Percentiles rank a stretch among this genome's conserved stretches.
Evolutionary conservation across 2,113 vertebrate genomes (phyloP).

Genomic region (Vanacampus margaritifer): DNA sequence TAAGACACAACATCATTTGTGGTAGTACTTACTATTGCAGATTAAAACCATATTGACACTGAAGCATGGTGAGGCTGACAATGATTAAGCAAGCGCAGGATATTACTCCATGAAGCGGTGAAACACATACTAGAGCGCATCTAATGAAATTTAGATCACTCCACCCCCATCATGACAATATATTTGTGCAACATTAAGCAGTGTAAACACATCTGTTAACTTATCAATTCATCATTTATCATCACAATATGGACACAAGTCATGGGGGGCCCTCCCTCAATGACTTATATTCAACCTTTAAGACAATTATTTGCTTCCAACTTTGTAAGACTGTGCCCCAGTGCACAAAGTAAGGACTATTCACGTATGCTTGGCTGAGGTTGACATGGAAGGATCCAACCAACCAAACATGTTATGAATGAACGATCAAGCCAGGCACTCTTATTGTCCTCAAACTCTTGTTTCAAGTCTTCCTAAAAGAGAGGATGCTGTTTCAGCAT

Average conservation of each 20-base stretch:
- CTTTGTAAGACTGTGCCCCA: background rate
- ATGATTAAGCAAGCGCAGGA: constrained; percentile 14
- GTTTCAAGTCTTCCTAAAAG: background rate
- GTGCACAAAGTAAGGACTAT: background rate
- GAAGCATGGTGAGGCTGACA: constrained; percentile 4
- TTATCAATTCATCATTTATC: background rate
- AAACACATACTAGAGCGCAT: constrained; percentile 27
- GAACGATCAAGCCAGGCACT: background rate
- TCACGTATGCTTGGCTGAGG: background rate
- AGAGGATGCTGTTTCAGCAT: background rate
- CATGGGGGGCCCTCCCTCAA: background rate
- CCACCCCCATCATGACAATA: constrained; percentile 43
- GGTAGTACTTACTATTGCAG: background rate
- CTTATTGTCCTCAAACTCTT: background rate
- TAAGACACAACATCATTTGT: background rate
- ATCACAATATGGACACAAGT: background rate
- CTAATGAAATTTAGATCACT: constrained; percentile 18
- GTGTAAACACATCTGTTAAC: background rate
- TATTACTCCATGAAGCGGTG: constrained; percentile 10
- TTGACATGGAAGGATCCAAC: background rate
- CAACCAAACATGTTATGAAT: background rate
- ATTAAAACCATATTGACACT: background rate
- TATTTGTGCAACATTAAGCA: background rate
- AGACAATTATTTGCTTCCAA: background rate
- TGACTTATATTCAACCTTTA: background rate